Evolutionary conservation across 2,113 vertebrate genomes (phyloP), one percentile per base, ranked within the genome.

Genomic region (Mirza zaza): DNA sequence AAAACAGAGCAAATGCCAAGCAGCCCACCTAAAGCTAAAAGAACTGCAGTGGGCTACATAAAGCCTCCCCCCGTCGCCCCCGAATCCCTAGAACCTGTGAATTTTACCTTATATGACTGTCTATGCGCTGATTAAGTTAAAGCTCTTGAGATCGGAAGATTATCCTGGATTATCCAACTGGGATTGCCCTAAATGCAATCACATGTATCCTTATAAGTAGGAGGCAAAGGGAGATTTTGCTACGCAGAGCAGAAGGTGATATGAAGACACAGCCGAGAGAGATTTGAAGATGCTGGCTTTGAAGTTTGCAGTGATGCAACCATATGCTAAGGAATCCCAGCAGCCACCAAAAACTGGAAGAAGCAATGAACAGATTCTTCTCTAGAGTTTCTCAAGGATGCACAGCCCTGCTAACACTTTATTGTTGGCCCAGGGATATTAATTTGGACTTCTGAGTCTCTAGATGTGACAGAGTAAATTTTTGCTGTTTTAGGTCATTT

Each of bases 71-170:
- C n/a, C n/a, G n/a, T n/a, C n/a, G n/a, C n/a, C n/a, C 23, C 36
- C 32, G 42, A 55, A 39, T 70, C 39, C 8, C 45, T 63, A 42
- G 27, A 77, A 55, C 3, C 59, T 36, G 15, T 90, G 79, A 94
- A 50, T 29, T 2, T 70, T 48, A 55, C 39, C 13, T 75, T 88
- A 34, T 6, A 48, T 48, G 67, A 55, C 29, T 88, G 50, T 73
- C 67, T 93, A 42, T 63, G 55, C 25, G 91, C 61, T 61, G 48
- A 91, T 90, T 95, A 90, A 90, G 32, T 48, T 59, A 88, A 71
- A n/a, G 27, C 90, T 92, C 42, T 97, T 90, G 48, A 71, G 86
- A 96, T 18, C 29, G 32, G 67, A 48, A 96, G 92, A 85, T 96
- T 57, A 96, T 86, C 52, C n/a, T 32, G 32, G 82, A 95, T 95